Base-by-base conservation (phyloP, 2,113 vertebrate genomes). In the Promerops cafer region DNA sequence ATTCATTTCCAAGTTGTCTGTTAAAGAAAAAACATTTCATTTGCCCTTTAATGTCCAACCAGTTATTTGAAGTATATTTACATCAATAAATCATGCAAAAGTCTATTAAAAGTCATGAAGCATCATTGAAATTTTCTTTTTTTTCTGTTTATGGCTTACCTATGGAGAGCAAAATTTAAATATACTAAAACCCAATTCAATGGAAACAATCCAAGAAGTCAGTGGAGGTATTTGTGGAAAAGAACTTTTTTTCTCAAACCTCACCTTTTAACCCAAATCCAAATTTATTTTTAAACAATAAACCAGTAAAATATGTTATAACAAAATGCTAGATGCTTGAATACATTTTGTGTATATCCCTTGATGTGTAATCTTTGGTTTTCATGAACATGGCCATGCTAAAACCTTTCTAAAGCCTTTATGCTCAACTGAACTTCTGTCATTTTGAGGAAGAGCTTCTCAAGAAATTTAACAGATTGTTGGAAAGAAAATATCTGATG, bases 21-120 rank as follows among this genome's bases (percentile, higher is more conserved):
- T 94, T 95, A 79, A 95, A 93, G 44, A 92, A 94, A 96, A 95
- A 91, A 59, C 52, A 74, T 96, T 98, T 96, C 83, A 90, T 97
- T 98, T 98, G 95, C 90, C 94, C 87, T 98, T 88, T 95, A 94
- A 89, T 96, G 92, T 97, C 94, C 76, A 94, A 93, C 13, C 22
- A 76, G 85, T 97, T 95, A 97, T 96, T 97, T 98, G 90, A 83
- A 91, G 81, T 97, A 97, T 97, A 97, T 97, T 98, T 98, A 97
- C 97, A 97, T 96, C 95, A 98, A 98, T 98, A 98, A 98, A 98
- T 95, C 80, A 97, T 97, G 95, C 42, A 74, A 88, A 97, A 97
- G 78, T 84, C 72, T 88, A 37, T 87, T 84, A 74, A 80, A 96
- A 89, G 11, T 84, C 37, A 68, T 39, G 26, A 85, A 22, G 33